Base-by-base conservation (phyloP, 2,888 invertebrate genomes). In the Apodemia mormo region DNA sequence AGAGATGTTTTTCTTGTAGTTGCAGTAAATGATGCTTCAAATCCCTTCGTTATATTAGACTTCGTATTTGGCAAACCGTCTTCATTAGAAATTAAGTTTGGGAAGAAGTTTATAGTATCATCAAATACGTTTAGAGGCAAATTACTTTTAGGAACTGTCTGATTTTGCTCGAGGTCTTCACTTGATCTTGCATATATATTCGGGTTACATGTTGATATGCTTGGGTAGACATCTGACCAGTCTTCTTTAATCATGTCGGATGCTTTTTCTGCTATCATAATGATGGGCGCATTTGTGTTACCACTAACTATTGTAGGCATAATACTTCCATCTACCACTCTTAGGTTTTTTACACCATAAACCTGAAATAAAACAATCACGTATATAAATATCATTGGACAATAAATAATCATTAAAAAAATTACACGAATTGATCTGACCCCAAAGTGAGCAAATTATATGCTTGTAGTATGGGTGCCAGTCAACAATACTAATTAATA, bases 241-340 rank as follows among this genome's bases (percentile, higher is more conserved):
- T 96, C 96, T 81, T 96, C 94, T 81, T 96, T 97, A 76, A 97
- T 96, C 94, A 97, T 95, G 79, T 97, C 97, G 0, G 97, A 94
- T 1, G 95, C 97, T 79, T 96, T 97, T 81, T 97, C 97, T 0
- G 96, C 97, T 64, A 97, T 96, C 97, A 97, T 97, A 65, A 97
- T 95, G 1, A 95, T 95, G 0, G 97, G 97, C 0, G 96, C 97
- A 79, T 97, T 97, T 0, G 97, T 97, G 80, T 97, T 97, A 0
- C 97, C 97, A 49, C 94, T 96, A 0, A 95, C 93, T 69, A 97
- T 96, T 1, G 88, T 94, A 0, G 97, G 97, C 96, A 98, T 97
- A 30, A 98, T 94, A 76, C 97, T 97, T 0, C 96, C 96, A 82
- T 98, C 98, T 2, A 97, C 94, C 0, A 98, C 96, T 45, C 97